These are phyloP conservation scores for Grammomys dolichurus DNA, from an alignment of 2,113 vertebrate genomes.

Conservation along the genomic window DNA sequence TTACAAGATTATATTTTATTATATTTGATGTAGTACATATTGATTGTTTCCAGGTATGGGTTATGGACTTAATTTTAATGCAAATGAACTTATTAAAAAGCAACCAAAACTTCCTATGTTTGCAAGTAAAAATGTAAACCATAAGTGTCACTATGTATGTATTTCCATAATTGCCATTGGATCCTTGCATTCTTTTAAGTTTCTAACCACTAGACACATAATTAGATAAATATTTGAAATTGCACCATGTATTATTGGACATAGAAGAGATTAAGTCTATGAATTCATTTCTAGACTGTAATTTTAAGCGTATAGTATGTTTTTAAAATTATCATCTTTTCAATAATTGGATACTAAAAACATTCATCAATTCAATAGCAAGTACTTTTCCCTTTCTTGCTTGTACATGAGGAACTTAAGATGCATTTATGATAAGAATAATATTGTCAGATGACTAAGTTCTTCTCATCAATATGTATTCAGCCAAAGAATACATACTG, in stretches of 20 bases:
- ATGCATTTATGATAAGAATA: neutral
- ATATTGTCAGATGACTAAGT: neutral
- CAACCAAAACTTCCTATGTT: neutral
- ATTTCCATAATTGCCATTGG: neutral
- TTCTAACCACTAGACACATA: neutral
- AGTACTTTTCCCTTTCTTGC: neutral
- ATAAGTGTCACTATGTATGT: neutral
- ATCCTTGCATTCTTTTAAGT: neutral
- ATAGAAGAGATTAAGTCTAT: neutral
- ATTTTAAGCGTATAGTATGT: neutral
- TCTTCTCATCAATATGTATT: neutral
- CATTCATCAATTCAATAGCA: neutral
- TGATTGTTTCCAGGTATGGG: neutral
- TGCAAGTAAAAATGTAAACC: neutral
- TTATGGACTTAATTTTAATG: neutral
- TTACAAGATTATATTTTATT: neutral
- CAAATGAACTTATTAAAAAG: neutral
- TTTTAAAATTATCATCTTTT: neutral
- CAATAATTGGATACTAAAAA: neutral
- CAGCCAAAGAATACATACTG: neutral
- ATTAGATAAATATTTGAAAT: neutral
- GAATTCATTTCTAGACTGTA: neutral
- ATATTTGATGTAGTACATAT: neutral
- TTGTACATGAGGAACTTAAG: neutral
- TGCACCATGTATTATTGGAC: neutral